Percentiles rank a stretch among this genome's conserved stretches.
These are phyloP conservation scores for Belgica antarctica DNA, from an alignment of 2,888 invertebrate species.

Conservation along the genomic window DNA sequence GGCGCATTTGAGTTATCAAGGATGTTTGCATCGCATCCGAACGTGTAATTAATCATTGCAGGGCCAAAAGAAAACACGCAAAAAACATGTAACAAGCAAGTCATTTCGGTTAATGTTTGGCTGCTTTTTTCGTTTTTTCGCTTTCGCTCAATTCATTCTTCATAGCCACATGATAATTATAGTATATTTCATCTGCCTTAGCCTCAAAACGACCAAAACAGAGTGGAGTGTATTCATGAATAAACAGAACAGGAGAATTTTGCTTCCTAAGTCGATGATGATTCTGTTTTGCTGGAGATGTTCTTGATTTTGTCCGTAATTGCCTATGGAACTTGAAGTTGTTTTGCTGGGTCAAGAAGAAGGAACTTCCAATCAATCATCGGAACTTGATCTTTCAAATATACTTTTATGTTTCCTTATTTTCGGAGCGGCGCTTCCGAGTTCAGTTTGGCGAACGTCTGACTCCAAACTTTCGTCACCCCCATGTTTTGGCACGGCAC, in stretches of 20 bases:
- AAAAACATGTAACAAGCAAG: slow-evolving; percentile 24
- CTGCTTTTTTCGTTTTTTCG: background rate
- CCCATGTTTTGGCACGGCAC: slow-evolving; percentile 61
- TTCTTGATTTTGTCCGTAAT: too few species aligned
- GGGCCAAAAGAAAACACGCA: background rate
- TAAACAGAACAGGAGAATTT: background rate
- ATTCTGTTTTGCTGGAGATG: background rate
- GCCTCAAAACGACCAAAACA: background rate
- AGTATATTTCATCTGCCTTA: background rate
- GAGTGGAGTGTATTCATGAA: background rate
- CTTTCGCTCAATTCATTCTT: background rate
- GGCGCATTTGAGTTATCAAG: too few species aligned
- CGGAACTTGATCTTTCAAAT: too few species aligned
- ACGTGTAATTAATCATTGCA: slow-evolving; percentile 4
- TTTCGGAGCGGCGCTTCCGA: slow-evolving; percentile 72
- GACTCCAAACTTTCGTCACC: slow-evolving; percentile 65
- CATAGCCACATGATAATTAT: background rate
- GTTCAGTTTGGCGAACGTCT: slow-evolving; percentile 66
- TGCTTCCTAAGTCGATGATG: too few species aligned
- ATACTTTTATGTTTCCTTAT: too few species aligned
- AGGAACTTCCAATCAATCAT: too few species aligned
- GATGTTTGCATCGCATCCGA: slow-evolving; percentile 1
- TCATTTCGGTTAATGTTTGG: slow-evolving; percentile 26
- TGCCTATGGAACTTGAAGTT: too few species aligned
- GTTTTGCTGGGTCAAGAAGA: too few species aligned